Conservation (phyloP, 2,888 invertebrate genomes). For the Vanessa cardui region DNA sequence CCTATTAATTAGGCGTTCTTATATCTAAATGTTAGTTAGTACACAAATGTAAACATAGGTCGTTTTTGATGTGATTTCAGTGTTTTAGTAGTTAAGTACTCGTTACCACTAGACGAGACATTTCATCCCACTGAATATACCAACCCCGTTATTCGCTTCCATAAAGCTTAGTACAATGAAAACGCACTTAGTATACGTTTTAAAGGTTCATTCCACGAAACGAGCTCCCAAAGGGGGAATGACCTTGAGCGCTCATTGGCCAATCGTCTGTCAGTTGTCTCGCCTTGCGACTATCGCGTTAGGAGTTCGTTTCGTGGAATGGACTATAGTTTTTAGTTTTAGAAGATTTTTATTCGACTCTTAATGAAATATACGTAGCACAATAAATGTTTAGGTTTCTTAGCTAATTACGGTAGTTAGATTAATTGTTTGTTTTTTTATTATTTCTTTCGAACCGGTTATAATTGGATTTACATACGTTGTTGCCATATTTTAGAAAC, state of each 20-base stretch:
- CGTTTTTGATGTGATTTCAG: slow-evolving; percentile 40
- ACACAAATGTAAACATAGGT: slow-evolving; percentile 21
- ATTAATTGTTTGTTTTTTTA: slow-evolving; percentile 50
- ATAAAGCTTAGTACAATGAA: slow-evolving; percentile 72
- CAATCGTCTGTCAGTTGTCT: no score
- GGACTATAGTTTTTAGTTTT: slow-evolving; percentile 3
- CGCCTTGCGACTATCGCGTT: no score
- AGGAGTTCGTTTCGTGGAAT: no score
- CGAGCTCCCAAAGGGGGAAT: no score
- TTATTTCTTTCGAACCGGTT: slow-evolving; percentile 41
- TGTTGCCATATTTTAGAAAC: slow-evolving; percentile 77
- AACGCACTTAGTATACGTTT: slow-evolving; percentile 56
- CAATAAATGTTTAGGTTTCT: slow-evolving; percentile 52
- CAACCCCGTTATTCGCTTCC: slow-evolving; percentile 64
- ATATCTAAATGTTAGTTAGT: slow-evolving; percentile 37
- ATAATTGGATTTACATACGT: slow-evolving; percentile 46
- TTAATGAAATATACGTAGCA: slow-evolving; percentile 21
- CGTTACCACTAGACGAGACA: slow-evolving; percentile 36
- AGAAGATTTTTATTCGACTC: slow-evolving; percentile 2
- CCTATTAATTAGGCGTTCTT: slow-evolving; percentile 29
- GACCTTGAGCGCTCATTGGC: no score
- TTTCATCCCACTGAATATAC: slow-evolving; percentile 43
- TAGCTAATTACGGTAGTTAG: slow-evolving; percentile 58
- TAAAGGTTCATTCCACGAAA: background rate
- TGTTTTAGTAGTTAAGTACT: slow-evolving; percentile 36